A percentile compares a stretch with the other conserved stretches of the same genome.
phyloP scores from a whole-genome alignment of 2,888 invertebrate species.

The Hedya salicella region DNA sequence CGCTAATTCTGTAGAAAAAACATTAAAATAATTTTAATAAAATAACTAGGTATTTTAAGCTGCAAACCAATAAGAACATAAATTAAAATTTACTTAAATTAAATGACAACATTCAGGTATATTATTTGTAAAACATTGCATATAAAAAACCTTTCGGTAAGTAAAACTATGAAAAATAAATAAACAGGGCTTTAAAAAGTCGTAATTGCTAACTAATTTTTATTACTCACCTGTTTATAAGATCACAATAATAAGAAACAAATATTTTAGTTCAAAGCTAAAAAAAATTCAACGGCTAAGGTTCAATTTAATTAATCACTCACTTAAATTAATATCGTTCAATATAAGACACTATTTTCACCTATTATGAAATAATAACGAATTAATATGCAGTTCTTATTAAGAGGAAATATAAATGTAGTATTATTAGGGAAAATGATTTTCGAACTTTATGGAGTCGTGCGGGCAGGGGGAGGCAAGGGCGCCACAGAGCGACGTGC shows the following conservation, averaged over 20 bases:
- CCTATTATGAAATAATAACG: neutral
- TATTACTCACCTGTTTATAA: neutral
- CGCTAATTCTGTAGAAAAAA: too few relatives aligned
- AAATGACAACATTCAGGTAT: too few relatives aligned
- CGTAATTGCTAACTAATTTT: neutral
- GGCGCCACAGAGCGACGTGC: slow-evolving; percentile 60
- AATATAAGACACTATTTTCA: neutral
- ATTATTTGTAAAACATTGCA: too few relatives aligned
- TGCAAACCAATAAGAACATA: too few relatives aligned
- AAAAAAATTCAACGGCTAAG: neutral
- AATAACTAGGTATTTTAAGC: too few relatives aligned
- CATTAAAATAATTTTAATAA: too few relatives aligned
- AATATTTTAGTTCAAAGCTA: neutral
- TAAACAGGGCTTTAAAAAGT: too few relatives aligned
- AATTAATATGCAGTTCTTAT: neutral
- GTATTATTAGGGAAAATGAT: slow-evolving; percentile 6
- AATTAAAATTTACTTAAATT: too few relatives aligned
- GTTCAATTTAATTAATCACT: slow-evolving; percentile 13
- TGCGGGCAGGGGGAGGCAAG: neutral
- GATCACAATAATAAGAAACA: neutral
- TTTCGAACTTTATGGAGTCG: slow-evolving; percentile 20
- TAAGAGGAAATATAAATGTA: neutral
- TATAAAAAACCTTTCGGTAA: too few relatives aligned
- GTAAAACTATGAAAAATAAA: too few relatives aligned
- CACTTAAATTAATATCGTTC: slow-evolving; percentile 2